Evolutionary conservation across 64 coral and sea anemone species (phyloP).

Genomic region (Anthopleura sola): DNA sequence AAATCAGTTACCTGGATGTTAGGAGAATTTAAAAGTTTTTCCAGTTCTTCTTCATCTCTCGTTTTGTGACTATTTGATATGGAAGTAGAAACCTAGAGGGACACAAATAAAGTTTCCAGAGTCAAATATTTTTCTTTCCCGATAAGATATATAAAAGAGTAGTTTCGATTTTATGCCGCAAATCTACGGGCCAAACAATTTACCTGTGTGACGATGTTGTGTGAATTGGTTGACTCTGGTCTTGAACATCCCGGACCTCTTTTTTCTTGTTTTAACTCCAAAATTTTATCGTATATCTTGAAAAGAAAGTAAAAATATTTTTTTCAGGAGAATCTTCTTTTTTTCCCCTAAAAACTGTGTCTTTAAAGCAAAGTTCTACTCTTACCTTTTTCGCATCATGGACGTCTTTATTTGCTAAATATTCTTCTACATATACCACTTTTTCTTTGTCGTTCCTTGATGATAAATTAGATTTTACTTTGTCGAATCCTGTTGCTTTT

Average conservation of each 20-base stretch:
- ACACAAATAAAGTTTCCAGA: neutral
- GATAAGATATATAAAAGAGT: neutral
- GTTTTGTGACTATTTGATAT: conserved; percentile 13
- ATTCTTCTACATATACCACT: conserved; percentile 55
- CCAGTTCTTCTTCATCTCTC: conserved; percentile 67
- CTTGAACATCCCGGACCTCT: conserved; percentile 44
- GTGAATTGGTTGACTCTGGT: conserved; percentile 61
- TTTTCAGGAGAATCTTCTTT: neutral
- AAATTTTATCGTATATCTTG: conserved; percentile 78
- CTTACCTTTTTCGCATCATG: conserved; percentile 77
- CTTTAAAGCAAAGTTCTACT: too few relatives aligned
- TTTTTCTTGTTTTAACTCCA: conserved; percentile 65
- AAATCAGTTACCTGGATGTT: conserved; percentile 95
- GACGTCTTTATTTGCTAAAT: conserved; percentile 75
- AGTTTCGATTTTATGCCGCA: too few relatives aligned
- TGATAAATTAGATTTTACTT: conserved; percentile 50
- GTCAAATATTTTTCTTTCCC: neutral
- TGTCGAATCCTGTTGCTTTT: conserved; percentile 11
- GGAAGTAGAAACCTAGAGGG: neutral
- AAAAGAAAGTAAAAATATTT: neutral
- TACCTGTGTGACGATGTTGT: conserved; percentile 65
- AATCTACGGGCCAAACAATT: too few relatives aligned
- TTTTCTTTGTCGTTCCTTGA: conserved; percentile 38
- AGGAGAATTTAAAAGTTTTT: conserved; percentile 61
- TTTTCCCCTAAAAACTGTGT: too few relatives aligned